Percentiles rank a stretch among this genome's conserved stretches.
Conservation (phyloP, 2,888 invertebrate genomes). For the Pollenia angustigena region DNA sequence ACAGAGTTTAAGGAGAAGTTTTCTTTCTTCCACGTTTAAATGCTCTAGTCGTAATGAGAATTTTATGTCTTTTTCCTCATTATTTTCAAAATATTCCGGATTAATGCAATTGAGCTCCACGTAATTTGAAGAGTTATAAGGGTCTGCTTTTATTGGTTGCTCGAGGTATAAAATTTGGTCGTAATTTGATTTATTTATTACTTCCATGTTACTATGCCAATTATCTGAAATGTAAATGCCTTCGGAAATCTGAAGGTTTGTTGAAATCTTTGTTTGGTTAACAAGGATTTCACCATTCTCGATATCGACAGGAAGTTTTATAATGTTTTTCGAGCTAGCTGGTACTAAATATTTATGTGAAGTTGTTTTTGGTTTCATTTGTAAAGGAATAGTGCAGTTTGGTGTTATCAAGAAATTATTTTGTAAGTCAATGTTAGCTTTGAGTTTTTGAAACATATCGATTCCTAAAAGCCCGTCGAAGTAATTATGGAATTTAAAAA, state of each 20-base stretch:
- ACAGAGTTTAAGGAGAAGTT: not conserved
- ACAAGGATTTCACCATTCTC: conserved; percentile 27
- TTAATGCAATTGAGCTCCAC: conserved; percentile 26
- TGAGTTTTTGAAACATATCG: too few species aligned
- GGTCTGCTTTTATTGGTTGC: conserved; percentile 25
- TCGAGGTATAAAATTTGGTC: conserved; percentile 13
- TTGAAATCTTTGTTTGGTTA: not conserved
- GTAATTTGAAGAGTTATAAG: conserved; percentile 4
- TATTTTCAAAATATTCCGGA: not conserved
- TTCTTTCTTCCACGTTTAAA: conserved; percentile 21
- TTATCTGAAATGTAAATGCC: conserved; percentile 15
- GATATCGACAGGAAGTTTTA: conserved; percentile 19
- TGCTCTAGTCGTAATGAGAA: conserved; percentile 8
- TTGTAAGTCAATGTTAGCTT: not conserved
- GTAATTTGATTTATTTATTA: conserved; percentile 22
- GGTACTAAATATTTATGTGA: conserved; percentile 13
- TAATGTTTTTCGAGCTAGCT: not conserved
- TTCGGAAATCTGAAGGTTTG: not conserved
- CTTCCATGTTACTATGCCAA: conserved; percentile 23
- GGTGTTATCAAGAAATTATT: conserved; percentile 19
- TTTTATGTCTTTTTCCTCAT: not conserved
- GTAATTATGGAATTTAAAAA: not conserved
- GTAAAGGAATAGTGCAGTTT: conserved; percentile 25
- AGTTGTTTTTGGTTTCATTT: conserved; percentile 28
- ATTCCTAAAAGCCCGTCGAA: not conserved